Evolutionary conservation across 2,797 vertebrate genomes (phyloP).

Genomic region (Adelosebastes latens): DNA sequence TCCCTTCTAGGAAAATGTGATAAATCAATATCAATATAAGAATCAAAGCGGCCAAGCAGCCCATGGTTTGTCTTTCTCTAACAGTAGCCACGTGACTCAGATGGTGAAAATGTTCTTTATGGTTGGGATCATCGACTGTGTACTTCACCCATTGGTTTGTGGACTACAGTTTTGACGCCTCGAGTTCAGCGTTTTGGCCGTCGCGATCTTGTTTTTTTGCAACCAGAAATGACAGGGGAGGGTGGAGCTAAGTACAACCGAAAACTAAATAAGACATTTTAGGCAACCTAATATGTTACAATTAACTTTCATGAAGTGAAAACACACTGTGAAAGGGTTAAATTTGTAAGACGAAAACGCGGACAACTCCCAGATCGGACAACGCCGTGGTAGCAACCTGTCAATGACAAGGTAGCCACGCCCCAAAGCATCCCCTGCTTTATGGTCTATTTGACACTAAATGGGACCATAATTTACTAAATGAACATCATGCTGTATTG

Average conservation of each 20-base stretch:
- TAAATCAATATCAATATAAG: conserved; percentile 23
- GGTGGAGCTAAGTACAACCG: background rate
- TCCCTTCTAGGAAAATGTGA: background rate
- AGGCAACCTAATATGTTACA: background rate
- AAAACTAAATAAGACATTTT: background rate
- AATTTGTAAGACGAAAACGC: too few relatives aligned
- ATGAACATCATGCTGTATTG: too few relatives aligned
- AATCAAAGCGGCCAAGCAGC: background rate
- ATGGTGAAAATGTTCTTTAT: background rate
- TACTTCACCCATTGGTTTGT: background rate
- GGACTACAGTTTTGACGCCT: too few relatives aligned
- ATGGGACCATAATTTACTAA: accelerated
- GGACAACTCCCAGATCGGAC: too few relatives aligned
- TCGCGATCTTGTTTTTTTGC: background rate
- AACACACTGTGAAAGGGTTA: accelerated
- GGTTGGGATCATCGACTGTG: background rate
- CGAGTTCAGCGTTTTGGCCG: too few relatives aligned
- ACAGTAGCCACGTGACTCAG: background rate
- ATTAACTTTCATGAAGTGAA: background rate
- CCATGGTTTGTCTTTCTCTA: background rate
- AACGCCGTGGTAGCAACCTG: too few relatives aligned
- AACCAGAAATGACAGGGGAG: background rate
- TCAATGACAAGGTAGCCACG: too few relatives aligned
- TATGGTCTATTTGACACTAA: too few relatives aligned
- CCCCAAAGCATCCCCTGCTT: too few relatives aligned